Base-by-base conservation (phyloP, 2,888 invertebrate genomes). In the Trypoxylon attenuatum region DNA sequence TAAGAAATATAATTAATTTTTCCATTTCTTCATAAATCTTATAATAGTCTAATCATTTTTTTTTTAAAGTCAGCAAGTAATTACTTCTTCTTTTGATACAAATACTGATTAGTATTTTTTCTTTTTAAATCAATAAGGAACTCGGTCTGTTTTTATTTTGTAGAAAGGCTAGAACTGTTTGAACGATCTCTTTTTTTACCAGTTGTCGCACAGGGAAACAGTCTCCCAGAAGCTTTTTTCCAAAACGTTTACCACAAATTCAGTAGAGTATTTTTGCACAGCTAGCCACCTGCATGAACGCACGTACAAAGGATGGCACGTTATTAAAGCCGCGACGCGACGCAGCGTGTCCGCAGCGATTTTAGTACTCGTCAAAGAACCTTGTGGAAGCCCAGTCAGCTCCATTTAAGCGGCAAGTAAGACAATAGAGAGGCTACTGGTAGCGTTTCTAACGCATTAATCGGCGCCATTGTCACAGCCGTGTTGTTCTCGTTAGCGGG, bases 361-460 rank as follows among this genome's bases (percentile, higher is more conserved):
- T 43, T 25, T 8, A 19, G 19, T 19, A 6, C 19, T 18, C 18
- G 10, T 29, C 47, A 18, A 19, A 33, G n/a, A 43, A 6, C 45
- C 54, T 49, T 33, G 25, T 13, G 23, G 42, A 41, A 33, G 45
- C 29, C 29, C 33, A 51, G 61, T 50, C 33, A 1, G 33, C 38
- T 55, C 50, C 61, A 61, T 67, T 68, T 68, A 67, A 61, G 56
- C 45, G 50, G 23, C 13, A 22, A 23, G 4, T n/a, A 29, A 6
- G 50, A 46, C 22, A 52, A 45, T 45, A 29, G 25, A n/a, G 33
- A 25, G 10, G 33, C 33, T 10, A 45, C 22, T 22, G 16, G 25
- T 19, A 19, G 19, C 29, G 47, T 50, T 33, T 39, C 56, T 39
- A 22, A 61, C 33, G 46, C 71, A 71, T 74, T 74, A 75, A 74